Percentiles rank a stretch among this genome's conserved stretches.
Evolutionary conservation across 2,113 vertebrate species (phyloP).

Genomic region (Raja brachyura): DNA sequence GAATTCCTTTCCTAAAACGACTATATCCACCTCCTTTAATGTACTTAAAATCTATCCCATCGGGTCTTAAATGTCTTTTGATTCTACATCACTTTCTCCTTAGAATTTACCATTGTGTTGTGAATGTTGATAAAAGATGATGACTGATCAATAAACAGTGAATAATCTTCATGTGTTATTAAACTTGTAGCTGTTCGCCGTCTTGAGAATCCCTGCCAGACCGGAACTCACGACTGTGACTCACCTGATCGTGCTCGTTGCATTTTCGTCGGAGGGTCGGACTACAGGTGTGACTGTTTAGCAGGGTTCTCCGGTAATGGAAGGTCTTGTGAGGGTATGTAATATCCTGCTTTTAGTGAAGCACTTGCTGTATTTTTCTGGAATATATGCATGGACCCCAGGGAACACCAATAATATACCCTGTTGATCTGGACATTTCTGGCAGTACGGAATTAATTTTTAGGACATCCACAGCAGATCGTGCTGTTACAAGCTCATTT

Average conservation of each 20-base stretch:
- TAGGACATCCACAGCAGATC: neutral
- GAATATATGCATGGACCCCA: neutral
- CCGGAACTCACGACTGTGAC: constrained; percentile 72
- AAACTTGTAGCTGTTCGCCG: constrained; percentile 52
- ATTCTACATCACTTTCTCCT: no score
- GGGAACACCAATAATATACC: neutral
- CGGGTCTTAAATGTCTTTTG: no score
- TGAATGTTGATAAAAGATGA: neutral
- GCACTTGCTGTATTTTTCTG: neutral
- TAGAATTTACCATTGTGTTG: neutral
- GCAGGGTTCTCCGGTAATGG: constrained; percentile 77
- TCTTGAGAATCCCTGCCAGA: constrained; percentile 63
- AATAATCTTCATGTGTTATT: neutral
- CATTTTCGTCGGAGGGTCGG: constrained; percentile 63
- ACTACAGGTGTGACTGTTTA: constrained; percentile 72
- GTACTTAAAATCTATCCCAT: neutral
- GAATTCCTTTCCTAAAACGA: neutral
- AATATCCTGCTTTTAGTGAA: neutral
- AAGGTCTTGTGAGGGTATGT: constrained; percentile 67
- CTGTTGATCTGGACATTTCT: neutral
- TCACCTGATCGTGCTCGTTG: constrained; percentile 74
- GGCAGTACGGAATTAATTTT: neutral
- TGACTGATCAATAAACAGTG: neutral
- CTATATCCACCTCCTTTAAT: neutral
- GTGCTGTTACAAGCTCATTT: neutral